Evolutionary conservation across 2,113 vertebrate species (phyloP).

Genomic region (Sander vitreus): DNA sequence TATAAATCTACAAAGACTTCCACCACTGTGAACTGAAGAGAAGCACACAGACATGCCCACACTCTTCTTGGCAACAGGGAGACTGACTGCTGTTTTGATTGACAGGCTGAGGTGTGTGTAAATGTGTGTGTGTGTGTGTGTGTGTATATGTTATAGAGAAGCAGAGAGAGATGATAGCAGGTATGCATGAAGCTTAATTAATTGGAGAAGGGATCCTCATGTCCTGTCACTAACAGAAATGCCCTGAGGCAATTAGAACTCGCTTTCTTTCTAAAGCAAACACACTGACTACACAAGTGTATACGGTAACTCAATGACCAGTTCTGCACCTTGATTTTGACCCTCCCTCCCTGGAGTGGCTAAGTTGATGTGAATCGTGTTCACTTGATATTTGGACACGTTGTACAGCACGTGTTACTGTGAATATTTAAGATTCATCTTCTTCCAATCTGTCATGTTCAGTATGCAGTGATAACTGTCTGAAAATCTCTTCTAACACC

Average conservation of each 20-base stretch:
- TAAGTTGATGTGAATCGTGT: background rate
- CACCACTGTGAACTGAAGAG: constrained; percentile 49
- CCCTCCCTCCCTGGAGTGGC: background rate
- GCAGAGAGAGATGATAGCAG: constrained; percentile 39
- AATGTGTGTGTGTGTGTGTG: background rate
- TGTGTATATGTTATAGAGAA: constrained; percentile 4
- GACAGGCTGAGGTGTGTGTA: constrained; percentile 39
- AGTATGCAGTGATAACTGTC: background rate
- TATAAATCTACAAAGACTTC: constrained; percentile 68
- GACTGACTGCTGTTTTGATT: constrained; percentile 61
- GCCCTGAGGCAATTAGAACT: constrained; percentile 48
- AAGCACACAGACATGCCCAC: constrained; percentile 34
- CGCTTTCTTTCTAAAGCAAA: constrained; percentile 27
- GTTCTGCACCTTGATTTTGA: constrained; percentile 12
- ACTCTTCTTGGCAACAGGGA: constrained; percentile 44
- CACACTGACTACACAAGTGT: constrained; percentile 11
- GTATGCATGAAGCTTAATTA: constrained; percentile 60
- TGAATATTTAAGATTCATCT: constrained; percentile 25
- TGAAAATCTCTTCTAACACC: constrained; percentile 30
- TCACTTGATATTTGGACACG: background rate
- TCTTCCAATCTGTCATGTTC: constrained; percentile 33
- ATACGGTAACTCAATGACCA: constrained; percentile 34
- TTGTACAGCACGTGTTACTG: background rate
- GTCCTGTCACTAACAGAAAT: constrained; percentile 51
- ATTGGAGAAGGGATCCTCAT: constrained; percentile 50